Percentiles rank a stretch among this genome's conserved stretches.
Evolutionary conservation across 2,888 invertebrate species (phyloP).

Genomic region (Microctonus brassicae): DNA sequence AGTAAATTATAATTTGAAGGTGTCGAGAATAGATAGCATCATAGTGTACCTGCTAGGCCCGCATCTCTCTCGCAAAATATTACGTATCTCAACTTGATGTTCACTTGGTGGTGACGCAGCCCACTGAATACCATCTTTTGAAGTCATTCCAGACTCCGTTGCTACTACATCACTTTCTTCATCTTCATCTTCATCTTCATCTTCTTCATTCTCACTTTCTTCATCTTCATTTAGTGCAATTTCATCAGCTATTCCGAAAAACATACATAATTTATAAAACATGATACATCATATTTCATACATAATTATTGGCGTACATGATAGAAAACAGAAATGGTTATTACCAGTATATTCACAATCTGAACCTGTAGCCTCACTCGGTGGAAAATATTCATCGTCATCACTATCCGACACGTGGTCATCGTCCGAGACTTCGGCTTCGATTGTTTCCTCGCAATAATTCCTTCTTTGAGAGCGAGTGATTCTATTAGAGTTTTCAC

Average conservation of each 20-base stretch:
- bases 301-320: conserved; percentile 28
- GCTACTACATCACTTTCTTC: conserved; percentile 32
- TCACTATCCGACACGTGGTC: conserved; percentile 36
- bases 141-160: conserved; percentile 26
- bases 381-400: conserved; percentile 38
- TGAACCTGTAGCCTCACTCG: conserved; percentile 31
- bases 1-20: conserved; percentile 36
- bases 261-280: conserved; percentile 32
- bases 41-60: conserved; percentile 34
- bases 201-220: conserved; percentile 27
- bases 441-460: conserved; percentile 30
- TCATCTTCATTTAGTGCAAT: conserved; percentile 35
- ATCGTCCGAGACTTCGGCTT: conserved; percentile 34
- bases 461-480: conserved; percentile 34
- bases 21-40: conserved; percentile 34
- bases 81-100: conserved; percentile 28
- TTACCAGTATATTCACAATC: conserved; percentile 34
- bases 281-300: no score
- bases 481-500: conserved; percentile 36
- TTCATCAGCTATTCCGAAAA: conserved; percentile 34
- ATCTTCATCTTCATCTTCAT: conserved; percentile 37
- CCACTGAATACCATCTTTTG: conserved; percentile 39
- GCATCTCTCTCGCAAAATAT: conserved; percentile 34
- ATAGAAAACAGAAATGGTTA: conserved; percentile 28
- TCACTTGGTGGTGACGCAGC: conserved; percentile 34